phyloP scores from a whole-genome alignment of 1,140 invertebrate species.

The Leguminivora glycinivorella region DNA sequence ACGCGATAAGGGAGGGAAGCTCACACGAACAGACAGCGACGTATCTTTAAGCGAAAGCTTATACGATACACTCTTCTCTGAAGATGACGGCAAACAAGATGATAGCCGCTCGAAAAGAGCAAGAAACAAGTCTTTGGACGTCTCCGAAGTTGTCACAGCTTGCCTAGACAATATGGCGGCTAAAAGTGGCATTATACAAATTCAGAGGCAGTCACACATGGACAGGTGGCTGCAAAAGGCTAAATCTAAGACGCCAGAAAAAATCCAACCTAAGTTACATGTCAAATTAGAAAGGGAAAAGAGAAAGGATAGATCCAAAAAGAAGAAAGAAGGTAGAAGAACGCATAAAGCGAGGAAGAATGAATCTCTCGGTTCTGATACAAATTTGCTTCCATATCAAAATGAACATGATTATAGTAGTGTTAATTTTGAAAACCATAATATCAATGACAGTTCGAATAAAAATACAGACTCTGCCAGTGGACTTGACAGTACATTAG shows the following conservation, averaged over 20 bases:
- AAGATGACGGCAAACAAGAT: conserved; percentile 65
- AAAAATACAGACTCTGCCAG: conserved; percentile 13
- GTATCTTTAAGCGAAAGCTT: conserved; percentile 74
- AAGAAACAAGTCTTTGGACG: conserved; percentile 65
- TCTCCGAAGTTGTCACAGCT: conserved; percentile 70
- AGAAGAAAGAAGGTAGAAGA: conserved; percentile 40
- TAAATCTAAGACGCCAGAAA: conserved; percentile 73
- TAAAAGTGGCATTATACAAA: conserved; percentile 70
- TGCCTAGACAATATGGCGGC: conserved; percentile 74
- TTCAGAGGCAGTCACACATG: conserved; percentile 76
- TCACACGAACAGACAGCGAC: conserved; percentile 63
- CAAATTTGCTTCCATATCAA: conserved; percentile 42
- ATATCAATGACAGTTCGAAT: conserved; percentile 31
- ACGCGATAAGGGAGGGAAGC: conserved; percentile 56
- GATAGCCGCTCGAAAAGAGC: conserved; percentile 54
- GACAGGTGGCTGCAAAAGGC: conserved; percentile 76
- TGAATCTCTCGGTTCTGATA: conserved; percentile 47
- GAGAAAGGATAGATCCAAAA: conserved; percentile 40
- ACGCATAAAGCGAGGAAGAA: conserved; percentile 35
- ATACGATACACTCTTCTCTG: conserved; percentile 73
- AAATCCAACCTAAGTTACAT: conserved; percentile 51
- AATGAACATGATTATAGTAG: conserved; percentile 64
- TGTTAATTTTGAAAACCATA: conserved; percentile 29
- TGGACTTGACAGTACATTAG: conserved; percentile 12
- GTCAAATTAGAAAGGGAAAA: conserved; percentile 31